These are phyloP conservation scores for Pipa parva DNA, from an alignment of 2,113 vertebrate genomes.

Conservation along the genomic window DNA sequence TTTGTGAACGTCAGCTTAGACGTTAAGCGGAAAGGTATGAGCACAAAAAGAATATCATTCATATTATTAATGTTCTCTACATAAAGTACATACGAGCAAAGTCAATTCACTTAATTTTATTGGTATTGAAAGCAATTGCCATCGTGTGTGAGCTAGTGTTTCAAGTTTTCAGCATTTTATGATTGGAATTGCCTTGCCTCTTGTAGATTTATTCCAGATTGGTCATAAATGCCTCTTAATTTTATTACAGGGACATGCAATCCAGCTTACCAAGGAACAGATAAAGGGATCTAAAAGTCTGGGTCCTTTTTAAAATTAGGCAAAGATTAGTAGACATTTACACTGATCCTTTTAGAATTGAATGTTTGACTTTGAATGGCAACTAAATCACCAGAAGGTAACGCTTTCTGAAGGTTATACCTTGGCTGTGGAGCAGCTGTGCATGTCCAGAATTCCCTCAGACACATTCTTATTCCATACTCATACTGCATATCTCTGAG, in stretches of 20 bases:
- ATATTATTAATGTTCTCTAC: background rate
- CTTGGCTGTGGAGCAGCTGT: no score
- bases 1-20: background rate
- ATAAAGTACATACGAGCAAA: no score
- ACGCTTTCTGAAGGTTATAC: no score
- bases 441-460: no score
- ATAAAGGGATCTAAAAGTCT: constrained; percentile 11
- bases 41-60: background rate
- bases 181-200: constrained; percentile 24
- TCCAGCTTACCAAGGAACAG: constrained; percentile 1
- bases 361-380: no score
- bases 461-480: no score
- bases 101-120: background rate
- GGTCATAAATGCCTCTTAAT: background rate
- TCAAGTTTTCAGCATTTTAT: background rate
- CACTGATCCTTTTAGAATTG: no score
- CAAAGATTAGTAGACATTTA: background rate
- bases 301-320: constrained; percentile 11
- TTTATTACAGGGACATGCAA: background rate
- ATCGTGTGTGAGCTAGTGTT: background rate
- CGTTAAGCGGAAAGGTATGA: background rate
- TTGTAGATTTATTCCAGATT: background rate
- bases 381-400: no score
- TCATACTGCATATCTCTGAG: no score
- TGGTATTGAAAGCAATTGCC: background rate